Percentiles rank a stretch among this genome's conserved stretches.
Conservation (phyloP, 2,113 vertebrate genomes). For the Larimichthys crocea region DNA sequence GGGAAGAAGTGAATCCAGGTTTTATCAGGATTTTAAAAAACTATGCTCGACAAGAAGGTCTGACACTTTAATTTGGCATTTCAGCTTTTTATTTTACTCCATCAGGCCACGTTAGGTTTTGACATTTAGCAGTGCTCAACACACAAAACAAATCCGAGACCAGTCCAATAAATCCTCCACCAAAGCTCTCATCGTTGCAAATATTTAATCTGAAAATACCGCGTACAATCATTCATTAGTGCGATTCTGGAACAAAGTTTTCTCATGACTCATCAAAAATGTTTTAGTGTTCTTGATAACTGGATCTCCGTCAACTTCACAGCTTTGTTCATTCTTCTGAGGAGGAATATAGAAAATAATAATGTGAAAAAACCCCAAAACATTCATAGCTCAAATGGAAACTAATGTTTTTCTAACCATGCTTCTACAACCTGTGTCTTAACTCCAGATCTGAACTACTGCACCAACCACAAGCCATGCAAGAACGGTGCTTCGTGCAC, state of each 20-base stretch:
- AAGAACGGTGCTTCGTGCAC: constrained; percentile 86
- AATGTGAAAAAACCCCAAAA: too few relatives aligned
- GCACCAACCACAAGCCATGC: constrained; percentile 89
- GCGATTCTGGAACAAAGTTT: too few relatives aligned
- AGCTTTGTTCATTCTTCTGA: not conserved
- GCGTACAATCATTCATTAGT: too few relatives aligned
- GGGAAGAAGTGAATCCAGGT: not conserved
- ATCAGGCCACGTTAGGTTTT: too few relatives aligned
- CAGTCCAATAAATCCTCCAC: not conserved
- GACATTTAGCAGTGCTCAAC: too few relatives aligned
- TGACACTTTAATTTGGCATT: not conserved
- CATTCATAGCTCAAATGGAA: not conserved
- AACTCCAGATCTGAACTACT: constrained; percentile 87
- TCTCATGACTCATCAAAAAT: too few relatives aligned
- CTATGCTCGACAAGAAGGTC: too few relatives aligned
- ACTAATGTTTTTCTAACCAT: not conserved
- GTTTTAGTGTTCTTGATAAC: too few relatives aligned
- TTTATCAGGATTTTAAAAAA: not conserved
- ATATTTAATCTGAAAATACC: not conserved
- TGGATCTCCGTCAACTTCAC: not conserved
- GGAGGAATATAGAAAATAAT: not conserved
- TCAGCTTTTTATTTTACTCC: too few relatives aligned
- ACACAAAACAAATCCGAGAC: too few relatives aligned
- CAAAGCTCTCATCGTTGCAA: not conserved
- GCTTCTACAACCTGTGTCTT: not conserved